Conservation (phyloP, 2,888 invertebrate species). For the Drosophila lutescens region DNA sequence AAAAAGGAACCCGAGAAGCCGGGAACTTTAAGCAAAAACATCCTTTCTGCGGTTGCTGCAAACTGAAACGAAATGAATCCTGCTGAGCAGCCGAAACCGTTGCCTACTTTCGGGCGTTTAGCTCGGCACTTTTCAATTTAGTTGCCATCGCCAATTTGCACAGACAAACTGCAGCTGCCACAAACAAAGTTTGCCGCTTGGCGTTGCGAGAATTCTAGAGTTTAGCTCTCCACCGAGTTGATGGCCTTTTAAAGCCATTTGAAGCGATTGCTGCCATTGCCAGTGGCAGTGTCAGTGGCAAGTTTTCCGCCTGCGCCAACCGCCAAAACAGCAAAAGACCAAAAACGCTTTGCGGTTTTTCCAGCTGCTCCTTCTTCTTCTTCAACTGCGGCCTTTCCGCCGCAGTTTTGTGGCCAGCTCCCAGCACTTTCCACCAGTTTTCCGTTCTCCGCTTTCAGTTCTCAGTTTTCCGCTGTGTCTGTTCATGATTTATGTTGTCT, state of each 20-base stretch:
- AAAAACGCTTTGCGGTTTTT: constrained; percentile 50
- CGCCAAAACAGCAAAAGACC: constrained; percentile 42
- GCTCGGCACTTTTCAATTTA: constrained; percentile 73
- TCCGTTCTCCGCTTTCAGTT: constrained; percentile 43
- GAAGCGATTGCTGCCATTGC: constrained; percentile 32
- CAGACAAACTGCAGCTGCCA: constrained; percentile 74
- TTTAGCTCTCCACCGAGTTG: constrained; percentile 63
- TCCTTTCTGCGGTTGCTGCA: constrained; percentile 39
- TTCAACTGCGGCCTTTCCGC: constrained; percentile 43
- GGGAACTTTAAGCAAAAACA: constrained; percentile 56
- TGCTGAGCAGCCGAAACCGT: constrained; percentile 50
- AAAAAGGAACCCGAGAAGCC: background rate
- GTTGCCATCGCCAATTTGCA: constrained; percentile 73
- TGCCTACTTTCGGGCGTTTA: constrained; percentile 68
- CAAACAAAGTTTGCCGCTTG: constrained; percentile 47
- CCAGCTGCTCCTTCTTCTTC: constrained; percentile 34
- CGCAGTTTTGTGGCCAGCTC: constrained; percentile 41
- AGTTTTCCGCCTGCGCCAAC: constrained; percentile 37
- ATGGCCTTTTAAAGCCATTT: constrained; percentile 77
- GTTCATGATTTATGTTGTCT: constrained; percentile 77
- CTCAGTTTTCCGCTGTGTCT: constrained; percentile 64
- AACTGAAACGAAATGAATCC: constrained; percentile 28
- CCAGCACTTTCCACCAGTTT: constrained; percentile 46
- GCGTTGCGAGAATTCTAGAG: constrained; percentile 50
- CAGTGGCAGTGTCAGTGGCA: constrained; percentile 33